phyloP scores from a whole-genome alignment of 92 coral and sea anemone species.

The Phymanthus crucifer region DNA sequence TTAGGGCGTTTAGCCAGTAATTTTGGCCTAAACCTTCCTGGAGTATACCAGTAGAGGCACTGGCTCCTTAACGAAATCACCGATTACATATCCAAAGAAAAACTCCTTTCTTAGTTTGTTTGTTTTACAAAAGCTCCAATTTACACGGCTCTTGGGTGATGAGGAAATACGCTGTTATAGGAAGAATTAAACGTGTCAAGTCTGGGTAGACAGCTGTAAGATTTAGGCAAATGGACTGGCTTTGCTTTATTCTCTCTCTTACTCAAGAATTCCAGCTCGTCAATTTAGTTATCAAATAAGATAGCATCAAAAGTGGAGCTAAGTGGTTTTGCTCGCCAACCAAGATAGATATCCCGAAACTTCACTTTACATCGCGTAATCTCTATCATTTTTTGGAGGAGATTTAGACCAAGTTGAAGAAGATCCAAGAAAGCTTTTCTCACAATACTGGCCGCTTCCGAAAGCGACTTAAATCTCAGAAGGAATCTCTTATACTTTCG shows the following conservation, averaged over 20 bases:
- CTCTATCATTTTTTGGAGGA: neutral
- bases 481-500: neutral
- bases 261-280: neutral
- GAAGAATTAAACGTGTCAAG: neutral
- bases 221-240: neutral
- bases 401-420: neutral
- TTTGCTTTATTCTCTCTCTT: neutral
- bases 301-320: neutral
- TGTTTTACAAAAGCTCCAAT: constrained; percentile 18
- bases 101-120: constrained; percentile 24
- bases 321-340: neutral
- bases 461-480: neutral
- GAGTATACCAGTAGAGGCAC: neutral
- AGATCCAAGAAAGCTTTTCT: neutral
- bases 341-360: neutral
- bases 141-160: constrained; percentile 25
- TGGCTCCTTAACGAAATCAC: constrained; percentile 11
- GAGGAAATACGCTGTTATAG: constrained; percentile 7
- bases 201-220: neutral
- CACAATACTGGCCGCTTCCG: neutral
- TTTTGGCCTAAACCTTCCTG: constrained; percentile 28
- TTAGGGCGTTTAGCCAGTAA: constrained; percentile 4
- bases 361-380: neutral
- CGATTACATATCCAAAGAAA: constrained; percentile 11
- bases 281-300: constrained; percentile 4